A percentile compares a stretch with the other conserved stretches of the same genome.
Evolutionary conservation across 1,140 invertebrate species (phyloP).

Genomic region (Phymorhynchus buccinoides): DNA sequence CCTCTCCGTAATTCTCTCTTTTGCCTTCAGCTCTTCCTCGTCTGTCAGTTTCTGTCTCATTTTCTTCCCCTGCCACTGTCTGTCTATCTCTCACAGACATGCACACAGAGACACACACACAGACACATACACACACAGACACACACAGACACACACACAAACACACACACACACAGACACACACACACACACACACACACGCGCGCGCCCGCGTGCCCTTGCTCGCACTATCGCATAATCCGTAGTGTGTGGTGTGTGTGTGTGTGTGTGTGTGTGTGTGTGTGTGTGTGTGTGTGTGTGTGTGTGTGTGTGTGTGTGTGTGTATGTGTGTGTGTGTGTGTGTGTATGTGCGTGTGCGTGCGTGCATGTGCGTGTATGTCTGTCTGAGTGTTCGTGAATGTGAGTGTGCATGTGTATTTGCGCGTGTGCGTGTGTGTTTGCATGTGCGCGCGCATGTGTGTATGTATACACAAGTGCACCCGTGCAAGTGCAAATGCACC

Average conservation of each 20-base stretch:
- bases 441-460: not conserved
- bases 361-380: not conserved
- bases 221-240: no score
- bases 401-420: conserved; percentile 21
- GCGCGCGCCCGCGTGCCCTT: not conserved
- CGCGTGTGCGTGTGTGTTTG: not conserved
- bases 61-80: no score
- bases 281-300: no score
- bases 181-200: not conserved
- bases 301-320: no score
- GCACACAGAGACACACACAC: no score
- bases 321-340: not conserved
- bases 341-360: not conserved
- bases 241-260: no score
- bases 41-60: no score
- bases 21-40: no score
- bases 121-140: no score
- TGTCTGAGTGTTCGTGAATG: not conserved
- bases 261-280: not conserved
- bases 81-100: no score
- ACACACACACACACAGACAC: not conserved
- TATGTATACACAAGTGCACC: not conserved
- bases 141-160: not conserved
- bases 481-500: no score
- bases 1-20: no score